A percentile compares a stretch with the other conserved stretches of the same genome.
These are phyloP conservation scores for Malurus splendens DNA, from an alignment of 2,797 vertebrate species.

Conservation along the genomic window DNA sequence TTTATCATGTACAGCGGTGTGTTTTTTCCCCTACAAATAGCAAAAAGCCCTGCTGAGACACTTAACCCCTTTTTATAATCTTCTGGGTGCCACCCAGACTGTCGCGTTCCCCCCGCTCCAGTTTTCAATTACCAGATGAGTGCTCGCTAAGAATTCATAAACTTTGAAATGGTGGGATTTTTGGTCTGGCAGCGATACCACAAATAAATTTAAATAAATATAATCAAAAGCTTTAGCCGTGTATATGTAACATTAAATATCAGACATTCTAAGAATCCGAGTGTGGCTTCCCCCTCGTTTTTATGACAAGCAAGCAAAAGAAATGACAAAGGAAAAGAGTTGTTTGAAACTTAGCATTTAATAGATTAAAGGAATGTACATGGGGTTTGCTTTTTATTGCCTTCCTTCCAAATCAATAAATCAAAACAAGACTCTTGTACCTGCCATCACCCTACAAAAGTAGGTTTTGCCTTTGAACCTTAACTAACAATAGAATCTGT, in stretches of 20 bases:
- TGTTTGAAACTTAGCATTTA: not conserved
- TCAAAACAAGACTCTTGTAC: not conserved
- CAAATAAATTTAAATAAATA: slow-evolving; percentile 75
- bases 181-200: slow-evolving; percentile 64
- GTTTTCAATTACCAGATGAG: slow-evolving; percentile 73
- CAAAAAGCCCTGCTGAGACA: slow-evolving; percentile 69
- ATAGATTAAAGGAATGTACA: not conserved
- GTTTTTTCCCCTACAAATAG: slow-evolving; percentile 64
- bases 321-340: slow-evolving; percentile 48
- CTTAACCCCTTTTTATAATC: slow-evolving; percentile 71
- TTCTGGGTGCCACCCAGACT: slow-evolving; percentile 73
- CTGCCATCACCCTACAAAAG: not conserved
- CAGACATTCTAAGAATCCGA: slow-evolving; percentile 64
- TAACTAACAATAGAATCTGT: not conserved
- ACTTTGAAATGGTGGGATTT: slow-evolving; percentile 70
- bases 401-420: not conserved
- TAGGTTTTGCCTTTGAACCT: not conserved
- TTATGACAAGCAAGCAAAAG: slow-evolving; percentile 27
- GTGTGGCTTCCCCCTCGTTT: slow-evolving; percentile 41
- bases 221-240: slow-evolving; percentile 72
- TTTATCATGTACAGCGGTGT: slow-evolving; percentile 55
- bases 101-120: slow-evolving; percentile 51
- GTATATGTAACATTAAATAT: slow-evolving; percentile 71
- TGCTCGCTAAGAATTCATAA: slow-evolving; percentile 71
- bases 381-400: not conserved